A percentile compares a stretch with the other conserved stretches of the same genome.
Evolutionary conservation across 2,797 vertebrate species (phyloP).

Genomic region (Phataginus tricuspis): DNA sequence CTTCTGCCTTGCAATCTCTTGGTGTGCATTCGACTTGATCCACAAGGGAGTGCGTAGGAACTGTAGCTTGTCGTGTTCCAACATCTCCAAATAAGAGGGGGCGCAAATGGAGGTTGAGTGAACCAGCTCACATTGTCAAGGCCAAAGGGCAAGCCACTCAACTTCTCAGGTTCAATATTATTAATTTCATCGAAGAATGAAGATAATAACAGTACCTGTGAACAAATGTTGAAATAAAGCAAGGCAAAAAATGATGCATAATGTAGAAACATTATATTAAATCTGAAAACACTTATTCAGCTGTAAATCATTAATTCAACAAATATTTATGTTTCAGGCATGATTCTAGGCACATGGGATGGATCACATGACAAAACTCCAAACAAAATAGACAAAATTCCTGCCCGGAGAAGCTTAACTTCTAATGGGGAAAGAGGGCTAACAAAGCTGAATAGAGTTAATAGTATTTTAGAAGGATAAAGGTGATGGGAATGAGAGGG

Average conservation of each 20-base stretch:
- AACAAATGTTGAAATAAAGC: neutral
- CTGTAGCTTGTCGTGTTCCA: neutral
- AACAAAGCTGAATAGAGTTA: neutral
- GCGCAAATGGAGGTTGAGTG: neutral
- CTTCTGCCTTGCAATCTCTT: neutral
- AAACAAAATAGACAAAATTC: neutral
- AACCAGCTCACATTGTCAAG: neutral
- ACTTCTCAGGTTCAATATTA: neutral
- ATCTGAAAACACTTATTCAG: neutral
- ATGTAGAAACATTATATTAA: neutral
- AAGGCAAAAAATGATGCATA: neutral
- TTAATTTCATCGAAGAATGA: neutral
- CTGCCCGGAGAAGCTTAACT: neutral
- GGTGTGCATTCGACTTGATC: neutral
- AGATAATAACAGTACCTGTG: neutral
- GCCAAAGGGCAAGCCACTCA: neutral
- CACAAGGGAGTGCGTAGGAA: neutral
- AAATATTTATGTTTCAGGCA: neutral
- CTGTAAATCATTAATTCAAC: neutral
- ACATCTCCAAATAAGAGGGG: neutral
- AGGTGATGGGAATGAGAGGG: neutral
- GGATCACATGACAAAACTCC: neutral
- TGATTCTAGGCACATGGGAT: neutral
- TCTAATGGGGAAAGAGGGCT: neutral
- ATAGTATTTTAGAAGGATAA: neutral